Base-by-base conservation (phyloP, 2,113 vertebrate species). In the Grus americana region DNA sequence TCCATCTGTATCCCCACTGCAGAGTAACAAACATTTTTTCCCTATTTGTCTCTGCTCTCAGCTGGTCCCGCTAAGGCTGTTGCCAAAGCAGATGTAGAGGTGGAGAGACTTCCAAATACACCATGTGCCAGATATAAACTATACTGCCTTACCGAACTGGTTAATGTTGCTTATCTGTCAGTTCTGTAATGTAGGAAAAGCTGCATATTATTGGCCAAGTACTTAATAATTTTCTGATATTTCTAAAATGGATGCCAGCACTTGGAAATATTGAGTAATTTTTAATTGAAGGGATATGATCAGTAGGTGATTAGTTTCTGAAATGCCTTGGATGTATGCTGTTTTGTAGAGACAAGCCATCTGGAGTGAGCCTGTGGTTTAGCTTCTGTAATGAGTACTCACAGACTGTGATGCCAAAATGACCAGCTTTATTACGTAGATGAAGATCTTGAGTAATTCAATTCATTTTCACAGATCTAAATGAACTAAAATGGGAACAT, bases 231-330 rank as follows among this genome's bases (percentile, higher is more conserved):
- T 93, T 92, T 79, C 80, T 89, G 54, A n/a, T 90, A 80, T 91
- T 94, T 96, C 86, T 91, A 34, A 95, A 94, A 93, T 62, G 81
- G 29, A 82, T 90, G 84, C 50, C 66, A 85, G 63, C 58, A 66
- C 57, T 86, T 90, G 86, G 86, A 95, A 95, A 93, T 90, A 84
- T 55, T 93, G 92, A 95, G 81, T 82, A 95, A 85, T 95, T 95
- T 95, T 92, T 96, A 95, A 88, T 82, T 92, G 91, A 93, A 95
- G 78, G 65, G 73, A 87, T 95, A 76, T 27, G 78, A 96, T 95
- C 84, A 82, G 89, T 71, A 86, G 91, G 87, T 92, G 91, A 95
- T 91, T 95, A 91, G 84, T 79, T 91, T 91, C 62, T 91, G 88
- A 90, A 95, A 91, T 92, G 80, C 73, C 70, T 91, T 93, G 83